Evolutionary conservation across 2,888 invertebrate species (phyloP), one percentile per base, ranked within the genome.

Genomic region (Emmelina monodactyla): DNA sequence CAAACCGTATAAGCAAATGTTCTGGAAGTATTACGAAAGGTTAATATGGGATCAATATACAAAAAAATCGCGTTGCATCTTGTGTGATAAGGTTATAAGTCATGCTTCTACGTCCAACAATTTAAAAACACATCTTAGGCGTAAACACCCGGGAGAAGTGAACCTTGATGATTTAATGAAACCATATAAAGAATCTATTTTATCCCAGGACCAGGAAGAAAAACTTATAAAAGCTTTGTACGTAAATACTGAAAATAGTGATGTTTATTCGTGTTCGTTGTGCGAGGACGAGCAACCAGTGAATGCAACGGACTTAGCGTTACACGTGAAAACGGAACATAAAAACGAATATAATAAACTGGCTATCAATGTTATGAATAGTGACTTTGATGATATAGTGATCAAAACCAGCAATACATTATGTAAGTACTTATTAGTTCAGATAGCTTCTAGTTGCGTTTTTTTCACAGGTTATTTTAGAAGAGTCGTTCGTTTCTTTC

Each of bases 121-220:
- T 22, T 30, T 42, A 5, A 40, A 47, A 46, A 6, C 11, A 1
- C 51, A 49, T 37, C 31, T 50, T 12, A 28, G 12, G 9, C 34
- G 14, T 6, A 37, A 35, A 16, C 49, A 49, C 31, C 16, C 16
- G 1, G 28, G 43, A 22, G 15, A 16, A 3, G 30, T 32, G n/a
- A n/a, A 19, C 9, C 5, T 9, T 19, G 19, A 5, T 19, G 5
- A 5, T 19, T 19, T 19, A 9, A 19, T 6, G 5, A 9, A 19
- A 19, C 5, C 9, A 6, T 5, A 19, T 19, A 6, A 19, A 5
- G 9, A 5, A 6, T 6, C 5, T 19, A 9, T 6, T 6, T 9
- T 19, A 6, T 6, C 19, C 9, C 19, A 5, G 5, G 5, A 19
- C 9, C 5, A 19, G 19, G 19, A 19, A 9, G 9, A 19, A 5